Conservation (phyloP, 2,888 invertebrate genomes). For the Microplitis deprimator region DNA sequence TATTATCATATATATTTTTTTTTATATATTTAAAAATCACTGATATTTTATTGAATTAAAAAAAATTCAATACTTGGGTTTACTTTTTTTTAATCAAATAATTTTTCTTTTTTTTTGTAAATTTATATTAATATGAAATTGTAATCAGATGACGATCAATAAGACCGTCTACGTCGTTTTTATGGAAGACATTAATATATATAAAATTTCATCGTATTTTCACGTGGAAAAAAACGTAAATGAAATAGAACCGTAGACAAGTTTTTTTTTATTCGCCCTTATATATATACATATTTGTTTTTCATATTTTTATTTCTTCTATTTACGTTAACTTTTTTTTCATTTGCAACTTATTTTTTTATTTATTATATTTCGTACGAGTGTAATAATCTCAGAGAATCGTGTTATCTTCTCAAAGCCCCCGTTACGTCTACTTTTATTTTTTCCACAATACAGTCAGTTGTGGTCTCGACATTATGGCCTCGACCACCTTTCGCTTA, state of each 20-base stretch:
- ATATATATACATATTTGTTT: neutral
- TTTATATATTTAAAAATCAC: neutral
- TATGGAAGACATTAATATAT: neutral
- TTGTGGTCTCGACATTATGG: conserved; percentile 36
- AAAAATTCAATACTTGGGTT: neutral
- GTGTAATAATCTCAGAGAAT: conserved; percentile 32
- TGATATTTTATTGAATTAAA: neutral
- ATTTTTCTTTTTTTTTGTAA: neutral
- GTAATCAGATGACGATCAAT: neutral
- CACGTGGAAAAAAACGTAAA: neutral
- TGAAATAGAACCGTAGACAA: neutral
- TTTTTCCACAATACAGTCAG: conserved; percentile 20
- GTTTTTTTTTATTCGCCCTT: neutral
- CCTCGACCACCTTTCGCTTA: conserved; percentile 38
- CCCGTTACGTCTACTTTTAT: conserved; percentile 28
- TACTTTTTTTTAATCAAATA: neutral
- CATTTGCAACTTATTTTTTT: neutral
- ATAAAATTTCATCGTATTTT: neutral
- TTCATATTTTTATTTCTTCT: neutral
- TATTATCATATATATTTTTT: neutral
- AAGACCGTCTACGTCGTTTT: neutral
- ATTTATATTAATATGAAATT: neutral
- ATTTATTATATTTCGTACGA: conserved; percentile 6
- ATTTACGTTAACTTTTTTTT: conserved; percentile 7
- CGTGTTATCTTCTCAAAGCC: conserved; percentile 24